Percentiles rank a stretch among this genome's conserved stretches.
Conservation (phyloP, 2,113 vertebrate genomes). For the Candoia aspera region DNA sequence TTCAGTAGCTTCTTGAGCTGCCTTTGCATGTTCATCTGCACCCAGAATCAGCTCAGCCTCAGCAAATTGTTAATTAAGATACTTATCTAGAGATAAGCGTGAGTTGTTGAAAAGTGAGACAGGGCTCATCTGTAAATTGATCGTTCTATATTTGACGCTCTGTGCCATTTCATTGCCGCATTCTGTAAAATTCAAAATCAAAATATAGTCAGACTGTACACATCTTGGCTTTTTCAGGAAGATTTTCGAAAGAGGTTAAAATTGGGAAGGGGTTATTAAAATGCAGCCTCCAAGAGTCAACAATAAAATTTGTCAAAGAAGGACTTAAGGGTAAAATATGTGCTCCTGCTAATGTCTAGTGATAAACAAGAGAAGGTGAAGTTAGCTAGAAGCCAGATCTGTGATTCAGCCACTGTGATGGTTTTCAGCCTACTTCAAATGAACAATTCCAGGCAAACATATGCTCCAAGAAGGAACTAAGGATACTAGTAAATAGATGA, state of each 20-base stretch:
- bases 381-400: background rate
- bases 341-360: background rate
- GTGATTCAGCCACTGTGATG: background rate
- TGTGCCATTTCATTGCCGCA: background rate
- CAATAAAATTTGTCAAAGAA: background rate
- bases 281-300: background rate
- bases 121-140: background rate
- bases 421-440: background rate
- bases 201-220: background rate
- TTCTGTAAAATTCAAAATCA: background rate
- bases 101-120: background rate
- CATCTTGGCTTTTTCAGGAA: background rate
- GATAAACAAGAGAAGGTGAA: background rate
- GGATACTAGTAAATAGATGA: background rate
- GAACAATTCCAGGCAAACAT: background rate
- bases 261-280: background rate
- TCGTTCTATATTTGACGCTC: background rate
- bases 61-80: background rate
- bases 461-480: too few species aligned
- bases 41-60: constrained; percentile 10
- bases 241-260: background rate
- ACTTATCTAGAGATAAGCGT: background rate
- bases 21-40: background rate
- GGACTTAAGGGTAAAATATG: background rate
- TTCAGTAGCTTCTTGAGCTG: constrained; percentile 34